phyloP scores from a whole-genome alignment of 1,140 invertebrate genomes.

The Drosophila carrolli region DNA sequence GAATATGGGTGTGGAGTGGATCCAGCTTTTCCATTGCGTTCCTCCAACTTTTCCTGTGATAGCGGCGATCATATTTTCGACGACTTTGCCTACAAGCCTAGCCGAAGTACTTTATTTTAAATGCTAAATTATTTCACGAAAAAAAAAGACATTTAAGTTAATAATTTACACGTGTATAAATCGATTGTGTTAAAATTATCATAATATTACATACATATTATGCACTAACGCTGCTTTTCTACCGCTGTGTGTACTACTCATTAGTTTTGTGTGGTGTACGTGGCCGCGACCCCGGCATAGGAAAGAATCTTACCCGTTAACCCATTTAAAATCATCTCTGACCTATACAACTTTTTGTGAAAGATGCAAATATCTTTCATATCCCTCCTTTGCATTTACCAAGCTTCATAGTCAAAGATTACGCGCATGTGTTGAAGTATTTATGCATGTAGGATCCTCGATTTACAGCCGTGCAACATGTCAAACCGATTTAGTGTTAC shows the following conservation, averaged over 20 bases:
- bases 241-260: constrained; percentile 24
- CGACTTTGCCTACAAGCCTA: not conserved
- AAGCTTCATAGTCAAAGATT: not conserved
- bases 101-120: constrained; percentile 17
- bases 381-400: no score
- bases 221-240: constrained; percentile 50
- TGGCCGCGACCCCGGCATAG: not conserved
- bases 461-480: not conserved
- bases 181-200: constrained; percentile 48
- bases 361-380: not conserved
- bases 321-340: constrained; percentile 12
- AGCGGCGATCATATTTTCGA: not conserved
- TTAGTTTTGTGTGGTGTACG: constrained; percentile 18
- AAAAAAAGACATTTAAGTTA: constrained; percentile 25
- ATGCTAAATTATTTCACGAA: constrained; percentile 39
- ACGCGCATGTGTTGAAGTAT: not conserved
- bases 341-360: constrained; percentile 19
- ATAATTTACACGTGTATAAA: constrained; percentile 64
- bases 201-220: constrained; percentile 48
- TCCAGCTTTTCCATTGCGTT: not conserved
- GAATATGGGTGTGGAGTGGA: not conserved
- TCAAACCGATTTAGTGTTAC: constrained; percentile 7
- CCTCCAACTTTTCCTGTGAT: not conserved
- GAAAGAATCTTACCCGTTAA: constrained; percentile 13
- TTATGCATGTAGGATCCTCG: not conserved